A percentile compares a stretch with the other conserved stretches of the same genome.
These are phyloP conservation scores for Phrynocephalus versicolor DNA, from an alignment of 2,113 vertebrate genomes.

Conservation along the genomic window DNA sequence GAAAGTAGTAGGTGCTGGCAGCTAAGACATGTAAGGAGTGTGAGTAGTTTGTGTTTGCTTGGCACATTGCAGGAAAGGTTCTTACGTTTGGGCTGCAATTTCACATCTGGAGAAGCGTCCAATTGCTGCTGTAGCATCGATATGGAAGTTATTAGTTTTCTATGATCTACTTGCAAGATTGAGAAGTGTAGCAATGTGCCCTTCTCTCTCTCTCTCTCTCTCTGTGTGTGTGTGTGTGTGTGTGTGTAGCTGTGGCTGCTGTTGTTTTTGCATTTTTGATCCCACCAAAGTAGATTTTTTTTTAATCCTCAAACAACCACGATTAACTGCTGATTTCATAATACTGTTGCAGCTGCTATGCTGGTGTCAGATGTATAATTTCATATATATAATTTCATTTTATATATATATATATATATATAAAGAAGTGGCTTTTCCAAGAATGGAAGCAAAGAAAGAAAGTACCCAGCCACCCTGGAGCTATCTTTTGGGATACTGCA, in stretches of 20 bases:
- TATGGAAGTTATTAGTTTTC: not conserved
- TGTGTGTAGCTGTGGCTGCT: not conserved
- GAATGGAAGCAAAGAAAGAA: constrained; percentile 55
- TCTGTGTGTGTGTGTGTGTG: no score
- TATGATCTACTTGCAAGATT: not conserved
- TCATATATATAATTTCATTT: no score
- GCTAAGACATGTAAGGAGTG: constrained; percentile 27
- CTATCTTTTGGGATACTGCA: constrained; percentile 59
- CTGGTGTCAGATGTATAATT: constrained; percentile 55
- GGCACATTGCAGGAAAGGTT: not conserved
- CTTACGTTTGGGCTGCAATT: not conserved
- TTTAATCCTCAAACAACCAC: constrained; percentile 39
- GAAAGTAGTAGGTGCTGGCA: not conserved
- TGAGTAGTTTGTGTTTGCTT: not conserved
- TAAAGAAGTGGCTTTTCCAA: constrained; percentile 60
- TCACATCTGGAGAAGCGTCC: not conserved
- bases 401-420: not conserved
- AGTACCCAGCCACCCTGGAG: constrained; percentile 32
- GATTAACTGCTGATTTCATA: constrained; percentile 33
- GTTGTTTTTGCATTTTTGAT: constrained; percentile 16
- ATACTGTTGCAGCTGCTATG: constrained; percentile 38
- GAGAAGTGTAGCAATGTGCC: not conserved
- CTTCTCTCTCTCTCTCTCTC: no score
- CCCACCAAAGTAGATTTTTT: constrained; percentile 17
- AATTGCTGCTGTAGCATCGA: not conserved